A percentile compares a stretch with the other conserved stretches of the same genome.
Conservation (phyloP, 2,888 invertebrate species). For the Dorcus parallelipipedus region DNA sequence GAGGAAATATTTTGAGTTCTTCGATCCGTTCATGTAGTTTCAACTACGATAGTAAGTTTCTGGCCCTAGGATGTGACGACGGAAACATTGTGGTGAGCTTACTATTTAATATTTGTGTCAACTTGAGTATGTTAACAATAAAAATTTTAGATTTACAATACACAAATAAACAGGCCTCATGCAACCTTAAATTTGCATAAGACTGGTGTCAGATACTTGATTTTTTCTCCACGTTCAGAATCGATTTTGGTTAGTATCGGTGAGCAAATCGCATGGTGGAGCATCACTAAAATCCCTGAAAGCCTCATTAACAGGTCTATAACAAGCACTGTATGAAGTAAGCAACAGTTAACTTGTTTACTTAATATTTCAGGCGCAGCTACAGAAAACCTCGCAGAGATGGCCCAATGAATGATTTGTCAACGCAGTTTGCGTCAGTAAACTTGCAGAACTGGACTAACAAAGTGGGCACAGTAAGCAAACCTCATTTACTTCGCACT, state of each 20-base stretch:
- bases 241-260: slow-evolving; percentile 56
- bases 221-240: slow-evolving; percentile 54
- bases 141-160: not conserved
- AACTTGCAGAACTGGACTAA: not conserved
- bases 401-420: not conserved
- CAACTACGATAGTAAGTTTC: slow-evolving; percentile 55
- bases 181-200: slow-evolving; percentile 53
- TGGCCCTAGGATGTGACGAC: slow-evolving; percentile 62
- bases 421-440: not conserved
- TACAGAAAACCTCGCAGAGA: not conserved
- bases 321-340: not conserved
- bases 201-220: slow-evolving; percentile 51
- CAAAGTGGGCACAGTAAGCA: slow-evolving; percentile 28
- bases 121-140: too few species aligned
- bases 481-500: slow-evolving; percentile 41
- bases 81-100: slow-evolving; percentile 61
- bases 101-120: too few species aligned
- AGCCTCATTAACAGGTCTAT: not conserved
- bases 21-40: slow-evolving; percentile 33
- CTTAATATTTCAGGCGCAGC: slow-evolving; percentile 1
- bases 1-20: slow-evolving; percentile 16
- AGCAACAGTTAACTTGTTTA: not conserved
- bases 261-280: slow-evolving; percentile 60
- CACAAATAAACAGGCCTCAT: not conserved
- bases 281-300: slow-evolving; percentile 33